These are phyloP conservation scores for Aleiodes leptofemur DNA, from an alignment of 2,888 invertebrate species.

Conservation along the genomic window DNA sequence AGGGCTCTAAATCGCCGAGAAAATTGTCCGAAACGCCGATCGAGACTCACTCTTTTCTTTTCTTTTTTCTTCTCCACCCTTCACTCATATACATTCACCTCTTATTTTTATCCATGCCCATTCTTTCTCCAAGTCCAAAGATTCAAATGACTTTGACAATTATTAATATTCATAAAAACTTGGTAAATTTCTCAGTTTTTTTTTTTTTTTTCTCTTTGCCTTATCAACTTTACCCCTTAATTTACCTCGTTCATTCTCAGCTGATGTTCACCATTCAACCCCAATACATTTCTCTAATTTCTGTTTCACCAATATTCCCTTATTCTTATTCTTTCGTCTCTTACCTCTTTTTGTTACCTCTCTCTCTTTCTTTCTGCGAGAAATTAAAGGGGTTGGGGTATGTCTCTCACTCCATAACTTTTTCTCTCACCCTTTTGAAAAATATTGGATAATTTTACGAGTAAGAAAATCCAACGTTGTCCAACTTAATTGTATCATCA, in stretches of 20 bases:
- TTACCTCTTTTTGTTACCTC: slow-evolving; percentile 21
- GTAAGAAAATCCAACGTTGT: slow-evolving; percentile 66
- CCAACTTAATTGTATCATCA: slow-evolving; percentile 75
- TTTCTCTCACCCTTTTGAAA: slow-evolving; percentile 64
- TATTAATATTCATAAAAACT: slow-evolving; percentile 30
- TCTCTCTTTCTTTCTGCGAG: slow-evolving; percentile 15
- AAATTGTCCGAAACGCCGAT: slow-evolving; percentile 54
- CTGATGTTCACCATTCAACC: slow-evolving; percentile 18
- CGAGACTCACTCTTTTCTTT: slow-evolving; percentile 34
- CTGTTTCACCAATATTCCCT: slow-evolving; percentile 66
- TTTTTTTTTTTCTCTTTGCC: slow-evolving; percentile 22
- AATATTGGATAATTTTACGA: slow-evolving; percentile 74
- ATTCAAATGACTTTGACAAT: slow-evolving; percentile 20
- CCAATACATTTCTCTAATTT: slow-evolving; percentile 61
- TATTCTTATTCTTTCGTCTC: slow-evolving; percentile 59
- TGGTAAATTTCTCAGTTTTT: neutral
- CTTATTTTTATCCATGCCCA: slow-evolving; percentile 41
- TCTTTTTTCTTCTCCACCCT: slow-evolving; percentile 25
- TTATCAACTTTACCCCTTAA: slow-evolving; percentile 23
- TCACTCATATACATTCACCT: neutral
- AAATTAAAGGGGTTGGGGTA: neutral
- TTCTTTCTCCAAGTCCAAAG: slow-evolving; percentile 2
- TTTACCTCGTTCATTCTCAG: slow-evolving; percentile 4
- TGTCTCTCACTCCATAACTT: slow-evolving; percentile 55
- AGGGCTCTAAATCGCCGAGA: slow-evolving; percentile 53